These are phyloP conservation scores for Tethea ocularis DNA, from an alignment of 2,888 invertebrate species.

Conservation along the genomic window DNA sequence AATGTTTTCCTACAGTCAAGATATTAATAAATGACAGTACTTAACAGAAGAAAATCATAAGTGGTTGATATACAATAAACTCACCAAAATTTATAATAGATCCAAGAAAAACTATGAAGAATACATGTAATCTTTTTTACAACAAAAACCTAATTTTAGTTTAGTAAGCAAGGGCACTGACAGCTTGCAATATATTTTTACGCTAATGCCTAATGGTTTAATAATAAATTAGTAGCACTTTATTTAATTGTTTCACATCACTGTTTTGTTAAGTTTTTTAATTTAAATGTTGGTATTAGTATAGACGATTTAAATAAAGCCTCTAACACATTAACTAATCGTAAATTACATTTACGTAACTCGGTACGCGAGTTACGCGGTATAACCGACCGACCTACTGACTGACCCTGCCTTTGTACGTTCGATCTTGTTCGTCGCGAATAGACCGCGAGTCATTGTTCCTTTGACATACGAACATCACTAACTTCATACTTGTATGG, in stretches of 20 bases:
- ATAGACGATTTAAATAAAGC: slow-evolving; percentile 16
- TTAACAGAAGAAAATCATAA: background rate
- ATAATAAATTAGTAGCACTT: slow-evolving; percentile 29
- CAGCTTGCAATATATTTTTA: slow-evolving; percentile 29
- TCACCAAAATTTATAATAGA: slow-evolving; percentile 54
- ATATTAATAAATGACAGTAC: background rate
- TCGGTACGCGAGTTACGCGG: slow-evolving; percentile 41
- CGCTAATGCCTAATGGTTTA: slow-evolving; percentile 20
- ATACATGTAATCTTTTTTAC: slow-evolving; percentile 58
- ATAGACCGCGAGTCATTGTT: slow-evolving; percentile 44
- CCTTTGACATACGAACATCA: slow-evolving; percentile 42
- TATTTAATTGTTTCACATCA: slow-evolving; percentile 54
- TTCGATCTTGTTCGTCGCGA: slow-evolving; percentile 45
- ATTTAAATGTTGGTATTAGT: slow-evolving; percentile 46
- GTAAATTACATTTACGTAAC: slow-evolving; percentile 36
- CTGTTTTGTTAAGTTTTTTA: slow-evolving; percentile 45
- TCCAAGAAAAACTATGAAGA: slow-evolving; percentile 48
- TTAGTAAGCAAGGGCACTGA: slow-evolving; percentile 48
- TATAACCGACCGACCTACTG: slow-evolving; percentile 54
- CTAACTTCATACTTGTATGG: slow-evolving; percentile 34
- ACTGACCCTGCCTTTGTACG: slow-evolving; percentile 42
- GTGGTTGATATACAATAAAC: slow-evolving; percentile 19
- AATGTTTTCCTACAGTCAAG: background rate
- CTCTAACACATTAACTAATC: slow-evolving; percentile 43
- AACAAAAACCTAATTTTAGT: slow-evolving; percentile 57